Evolutionary conservation across 1,140 invertebrate species (phyloP).

Genomic region (Drosophila paulistorum): DNA sequence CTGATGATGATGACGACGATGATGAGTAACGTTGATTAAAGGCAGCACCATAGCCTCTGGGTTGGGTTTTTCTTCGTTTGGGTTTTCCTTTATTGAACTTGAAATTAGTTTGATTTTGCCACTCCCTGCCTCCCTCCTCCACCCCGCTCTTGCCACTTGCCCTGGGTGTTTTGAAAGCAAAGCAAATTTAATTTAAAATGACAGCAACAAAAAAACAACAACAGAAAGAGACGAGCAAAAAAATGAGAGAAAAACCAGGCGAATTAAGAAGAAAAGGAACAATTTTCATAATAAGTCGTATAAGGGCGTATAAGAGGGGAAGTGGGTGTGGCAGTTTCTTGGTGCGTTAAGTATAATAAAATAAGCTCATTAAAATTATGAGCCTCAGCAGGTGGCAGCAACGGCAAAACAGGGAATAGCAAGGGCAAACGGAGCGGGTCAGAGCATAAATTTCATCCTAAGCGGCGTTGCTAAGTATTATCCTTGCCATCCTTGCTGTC

Average conservation of each 20-base stretch:
- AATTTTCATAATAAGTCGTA: slow-evolving; percentile 61
- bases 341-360: slow-evolving; percentile 76
- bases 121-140: neutral
- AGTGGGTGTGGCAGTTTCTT: slow-evolving; percentile 18
- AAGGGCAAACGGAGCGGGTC: slow-evolving; percentile 3
- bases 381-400: slow-evolving; percentile 48
- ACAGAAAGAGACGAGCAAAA: neutral
- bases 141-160: neutral
- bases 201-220: slow-evolving; percentile 28
- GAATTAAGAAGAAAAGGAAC: slow-evolving; percentile 21
- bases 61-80: slow-evolving; percentile 42
- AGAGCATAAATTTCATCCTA: slow-evolving; percentile 25
- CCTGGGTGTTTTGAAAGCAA: neutral
- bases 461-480: slow-evolving; percentile 21
- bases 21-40: slow-evolving; percentile 52
- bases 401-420: neutral
- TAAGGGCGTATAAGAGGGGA: neutral
- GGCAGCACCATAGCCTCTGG: slow-evolving; percentile 23
- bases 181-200: slow-evolving; percentile 48
- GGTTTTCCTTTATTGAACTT: slow-evolving; percentile 76
- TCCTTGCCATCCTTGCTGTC: slow-evolving; percentile 10
- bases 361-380: slow-evolving; percentile 81
- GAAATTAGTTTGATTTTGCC: slow-evolving; percentile 79
- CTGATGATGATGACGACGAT: slow-evolving; percentile 26
- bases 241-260: slow-evolving; percentile 15